Percentiles rank a stretch among this genome's conserved stretches.
Evolutionary conservation across 2,797 vertebrate genomes (phyloP).

Genomic region (Odontamblyopus lacepedii): DNA sequence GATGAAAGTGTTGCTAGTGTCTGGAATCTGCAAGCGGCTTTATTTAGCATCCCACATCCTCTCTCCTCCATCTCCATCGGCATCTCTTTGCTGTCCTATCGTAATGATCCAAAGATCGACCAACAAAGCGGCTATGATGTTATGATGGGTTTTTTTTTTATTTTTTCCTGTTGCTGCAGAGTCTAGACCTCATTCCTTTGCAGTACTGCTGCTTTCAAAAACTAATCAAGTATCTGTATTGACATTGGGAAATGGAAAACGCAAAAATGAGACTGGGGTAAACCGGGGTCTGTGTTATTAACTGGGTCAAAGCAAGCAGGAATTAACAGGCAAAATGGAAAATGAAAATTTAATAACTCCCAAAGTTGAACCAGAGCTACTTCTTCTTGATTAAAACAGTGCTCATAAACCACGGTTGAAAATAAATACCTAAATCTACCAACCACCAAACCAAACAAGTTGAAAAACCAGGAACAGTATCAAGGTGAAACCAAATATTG

Average conservation of each 20-base stretch:
- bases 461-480: not conserved
- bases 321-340: not conserved
- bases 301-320: not conserved
- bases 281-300: not conserved
- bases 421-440: not conserved
- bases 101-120: conserved; percentile 28
- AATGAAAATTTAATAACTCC: not conserved
- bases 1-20: conserved; percentile 35
- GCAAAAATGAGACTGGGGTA: not conserved
- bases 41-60: conserved; percentile 38
- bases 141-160: not conserved
- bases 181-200: conserved; percentile 4
- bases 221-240: not conserved
- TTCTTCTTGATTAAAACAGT: not conserved
- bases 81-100: conserved; percentile 12
- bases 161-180: not conserved
- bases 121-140: conserved; percentile 20
- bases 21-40: conserved; percentile 31
- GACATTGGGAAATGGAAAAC: not conserved
- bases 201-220: not conserved
- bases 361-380: too few relatives aligned
- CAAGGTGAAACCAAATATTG: too few relatives aligned
- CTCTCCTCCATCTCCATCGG: conserved; percentile 1
- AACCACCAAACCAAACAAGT: not conserved
- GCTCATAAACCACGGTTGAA: too few relatives aligned